Conservation (phyloP, 2,888 invertebrate species). For the Meteorus colon region DNA sequence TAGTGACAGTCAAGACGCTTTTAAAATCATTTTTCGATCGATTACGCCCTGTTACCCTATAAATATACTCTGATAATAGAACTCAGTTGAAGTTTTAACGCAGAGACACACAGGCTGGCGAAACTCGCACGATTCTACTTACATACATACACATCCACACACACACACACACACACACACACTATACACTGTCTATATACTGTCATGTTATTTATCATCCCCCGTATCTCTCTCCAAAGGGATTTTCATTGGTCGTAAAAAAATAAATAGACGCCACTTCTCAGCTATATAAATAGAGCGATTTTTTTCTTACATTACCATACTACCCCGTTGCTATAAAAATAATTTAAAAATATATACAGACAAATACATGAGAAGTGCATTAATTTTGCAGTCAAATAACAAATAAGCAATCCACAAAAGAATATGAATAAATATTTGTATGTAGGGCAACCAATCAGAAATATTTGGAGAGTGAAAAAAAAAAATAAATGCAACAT, state of each 20-base stretch:
- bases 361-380: slow-evolving; percentile 27
- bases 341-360: slow-evolving; percentile 13
- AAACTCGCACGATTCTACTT: background rate
- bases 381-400: slow-evolving; percentile 28
- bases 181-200: background rate
- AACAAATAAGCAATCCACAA: background rate
- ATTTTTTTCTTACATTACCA: background rate
- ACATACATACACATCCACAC: background rate
- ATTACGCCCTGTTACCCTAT: slow-evolving; percentile 2
- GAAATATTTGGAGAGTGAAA: background rate
- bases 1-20: slow-evolving; percentile 51
- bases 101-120: background rate
- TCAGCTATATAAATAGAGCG: slow-evolving; percentile 18
- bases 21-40: slow-evolving; percentile 20
- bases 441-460: background rate
- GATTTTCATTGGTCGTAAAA: slow-evolving; percentile 13
- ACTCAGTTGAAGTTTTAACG: slow-evolving; percentile 1
- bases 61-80: slow-evolving; percentile 16
- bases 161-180: background rate
- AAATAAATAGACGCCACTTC: slow-evolving; percentile 14
- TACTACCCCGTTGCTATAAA: background rate
- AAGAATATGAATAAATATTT: background rate
- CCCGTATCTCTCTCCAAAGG: background rate
- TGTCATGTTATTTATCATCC: slow-evolving; percentile 5
- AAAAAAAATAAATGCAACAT: background rate